phyloP scores from a whole-genome alignment of 2,113 vertebrate species.

The Lagenorhynchus albirostris region DNA sequence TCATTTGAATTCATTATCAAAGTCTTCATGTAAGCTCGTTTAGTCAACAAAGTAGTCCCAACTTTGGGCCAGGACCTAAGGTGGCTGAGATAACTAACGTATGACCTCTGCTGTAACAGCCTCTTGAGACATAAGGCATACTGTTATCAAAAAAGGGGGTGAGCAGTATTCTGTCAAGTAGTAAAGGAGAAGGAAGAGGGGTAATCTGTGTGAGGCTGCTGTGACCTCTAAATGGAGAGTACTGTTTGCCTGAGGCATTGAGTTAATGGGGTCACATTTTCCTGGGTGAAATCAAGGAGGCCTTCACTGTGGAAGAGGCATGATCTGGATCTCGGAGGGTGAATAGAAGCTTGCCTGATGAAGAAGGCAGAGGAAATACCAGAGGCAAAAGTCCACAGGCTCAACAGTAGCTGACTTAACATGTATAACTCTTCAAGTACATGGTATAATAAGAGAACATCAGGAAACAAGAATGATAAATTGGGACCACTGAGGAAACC shows the following conservation, averaged over 20 bases:
- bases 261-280: neutral
- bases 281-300: neutral
- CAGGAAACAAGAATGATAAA: neutral
- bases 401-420: neutral
- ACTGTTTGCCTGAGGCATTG: neutral
- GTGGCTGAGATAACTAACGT: neutral
- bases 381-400: neutral
- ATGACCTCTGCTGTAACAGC: neutral
- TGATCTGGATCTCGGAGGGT: neutral
- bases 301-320: neutral
- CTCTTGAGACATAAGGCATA: neutral
- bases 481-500: neutral
- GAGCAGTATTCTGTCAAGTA: neutral
- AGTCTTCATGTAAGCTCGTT: neutral
- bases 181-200: neutral
- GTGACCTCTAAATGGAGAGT: neutral
- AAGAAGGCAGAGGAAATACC: neutral
- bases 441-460: neutral
- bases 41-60: neutral
- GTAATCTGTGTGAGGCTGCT: neutral
- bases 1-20: neutral
- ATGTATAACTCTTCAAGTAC: neutral
- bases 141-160: neutral
- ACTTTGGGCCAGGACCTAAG: neutral
- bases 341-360: neutral